phyloP scores from a whole-genome alignment of 2,113 vertebrate genomes.

The Polypterus bichir region DNA sequence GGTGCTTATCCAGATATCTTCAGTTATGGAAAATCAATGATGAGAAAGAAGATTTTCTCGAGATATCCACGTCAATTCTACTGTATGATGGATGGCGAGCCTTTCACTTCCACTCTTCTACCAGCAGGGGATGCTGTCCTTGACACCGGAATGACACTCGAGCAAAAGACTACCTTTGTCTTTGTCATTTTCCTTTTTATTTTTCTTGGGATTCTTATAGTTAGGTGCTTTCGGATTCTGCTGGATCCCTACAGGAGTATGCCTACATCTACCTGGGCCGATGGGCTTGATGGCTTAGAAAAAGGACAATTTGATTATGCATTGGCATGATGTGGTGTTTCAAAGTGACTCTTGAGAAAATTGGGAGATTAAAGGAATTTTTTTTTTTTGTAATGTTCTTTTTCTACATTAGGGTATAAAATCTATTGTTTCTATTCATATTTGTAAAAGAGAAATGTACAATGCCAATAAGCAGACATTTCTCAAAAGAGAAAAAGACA shows the following conservation, averaged over 20 bases:
- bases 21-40: constrained; percentile 28
- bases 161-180: constrained; percentile 68
- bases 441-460: too few relatives aligned
- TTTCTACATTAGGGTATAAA: too few relatives aligned
- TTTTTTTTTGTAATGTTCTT: too few relatives aligned
- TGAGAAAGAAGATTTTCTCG: constrained; percentile 36
- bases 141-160: constrained; percentile 54
- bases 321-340: constrained; percentile 33
- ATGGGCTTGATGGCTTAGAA: constrained; percentile 63
- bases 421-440: too few relatives aligned
- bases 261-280: constrained; percentile 66
- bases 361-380: too few relatives aligned
- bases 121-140: constrained; percentile 30
- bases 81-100: constrained; percentile 55
- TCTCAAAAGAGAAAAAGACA: too few relatives aligned
- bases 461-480: too few relatives aligned
- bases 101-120: constrained; percentile 44
- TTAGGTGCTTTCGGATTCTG: constrained; percentile 67
- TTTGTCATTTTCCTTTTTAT: constrained; percentile 68
- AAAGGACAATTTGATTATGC: constrained; percentile 68
- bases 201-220: constrained; percentile 65
- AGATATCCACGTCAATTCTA: constrained; percentile 32
- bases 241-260: constrained; percentile 65
- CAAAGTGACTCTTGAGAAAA: too few relatives aligned
- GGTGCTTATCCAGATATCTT: constrained; percentile 26